Evolutionary conservation across 2,888 invertebrate species (phyloP).

Genomic region (Zonitis immaculata): DNA sequence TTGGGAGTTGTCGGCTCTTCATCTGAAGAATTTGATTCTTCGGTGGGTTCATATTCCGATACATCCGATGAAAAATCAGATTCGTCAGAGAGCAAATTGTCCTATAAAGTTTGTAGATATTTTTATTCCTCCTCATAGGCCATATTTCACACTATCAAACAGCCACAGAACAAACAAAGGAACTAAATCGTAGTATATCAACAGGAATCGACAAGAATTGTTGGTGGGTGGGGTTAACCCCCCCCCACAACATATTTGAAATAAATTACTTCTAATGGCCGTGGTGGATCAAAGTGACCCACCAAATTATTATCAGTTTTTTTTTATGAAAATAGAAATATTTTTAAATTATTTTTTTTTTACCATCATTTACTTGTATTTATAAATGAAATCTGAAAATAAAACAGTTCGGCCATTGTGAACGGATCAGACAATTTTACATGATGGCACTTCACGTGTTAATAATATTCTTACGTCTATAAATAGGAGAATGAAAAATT

Average conservation of each 20-base stretch:
- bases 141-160: slow-evolving; percentile 3
- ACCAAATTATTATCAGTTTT: too few species aligned
- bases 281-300: slow-evolving; percentile 6
- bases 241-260: neutral
- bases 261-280: neutral
- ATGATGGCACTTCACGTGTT: too few species aligned
- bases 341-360: too few species aligned
- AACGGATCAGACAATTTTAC: too few species aligned
- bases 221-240: neutral
- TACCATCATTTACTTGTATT: too few species aligned
- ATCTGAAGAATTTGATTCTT: neutral
- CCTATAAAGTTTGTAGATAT: slow-evolving; percentile 2
- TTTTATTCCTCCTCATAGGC: slow-evolving; percentile 4
- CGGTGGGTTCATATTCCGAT: neutral
- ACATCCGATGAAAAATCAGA: slow-evolving; percentile 5
- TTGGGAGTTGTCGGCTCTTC: neutral
- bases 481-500: too few species aligned
- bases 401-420: too few species aligned
- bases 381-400: too few species aligned
- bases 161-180: neutral
- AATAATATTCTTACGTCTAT: too few species aligned
- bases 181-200: neutral
- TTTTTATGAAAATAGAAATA: too few species aligned
- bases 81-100: too few species aligned
- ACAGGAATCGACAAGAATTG: neutral